Conservation (phyloP, 2,888 invertebrate genomes). For the Trilocha varians region DNA sequence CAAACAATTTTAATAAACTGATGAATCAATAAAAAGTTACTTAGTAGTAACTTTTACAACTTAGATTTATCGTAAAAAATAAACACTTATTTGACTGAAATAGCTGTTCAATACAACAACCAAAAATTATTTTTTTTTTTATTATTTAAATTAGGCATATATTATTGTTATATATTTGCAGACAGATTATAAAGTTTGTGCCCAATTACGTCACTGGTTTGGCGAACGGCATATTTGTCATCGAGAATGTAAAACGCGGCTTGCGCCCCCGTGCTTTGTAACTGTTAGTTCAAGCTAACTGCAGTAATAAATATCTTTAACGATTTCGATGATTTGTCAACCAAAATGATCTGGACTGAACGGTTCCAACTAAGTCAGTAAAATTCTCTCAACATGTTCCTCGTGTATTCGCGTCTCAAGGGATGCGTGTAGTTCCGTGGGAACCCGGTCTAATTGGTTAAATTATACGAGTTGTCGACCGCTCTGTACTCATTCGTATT, state of each 20-base stretch:
- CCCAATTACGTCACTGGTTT: constrained; percentile 29
- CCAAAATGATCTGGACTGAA: constrained; percentile 1
- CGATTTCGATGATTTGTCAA: constrained; percentile 45
- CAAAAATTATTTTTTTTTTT: too few relatives aligned
- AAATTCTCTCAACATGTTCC: constrained; percentile 22
- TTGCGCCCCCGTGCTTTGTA: constrained; percentile 41
- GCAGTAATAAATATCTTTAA: constrained; percentile 65
- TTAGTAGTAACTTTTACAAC: too few relatives aligned
- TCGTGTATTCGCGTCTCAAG: constrained; percentile 34
- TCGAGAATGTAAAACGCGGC: constrained; percentile 64
- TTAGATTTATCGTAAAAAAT: too few relatives aligned
- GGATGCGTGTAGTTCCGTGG: constrained; percentile 49
- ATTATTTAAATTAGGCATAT: not conserved
- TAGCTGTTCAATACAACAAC: too few relatives aligned
- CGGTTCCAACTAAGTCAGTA: not conserved
- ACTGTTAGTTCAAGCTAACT: constrained; percentile 61
- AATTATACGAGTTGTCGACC: constrained; percentile 44
- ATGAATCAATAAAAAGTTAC: too few relatives aligned
- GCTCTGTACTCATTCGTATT: constrained; percentile 41
- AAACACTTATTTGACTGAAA: too few relatives aligned
- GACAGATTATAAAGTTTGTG: not conserved
- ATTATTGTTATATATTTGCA: too few relatives aligned
- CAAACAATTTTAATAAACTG: too few relatives aligned
- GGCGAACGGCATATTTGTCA: constrained; percentile 64
- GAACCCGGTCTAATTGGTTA: constrained; percentile 58